Percentiles rank a stretch among this genome's conserved stretches.
Conservation (phyloP, 1,140 invertebrate species). For the Achatina immaculata region DNA sequence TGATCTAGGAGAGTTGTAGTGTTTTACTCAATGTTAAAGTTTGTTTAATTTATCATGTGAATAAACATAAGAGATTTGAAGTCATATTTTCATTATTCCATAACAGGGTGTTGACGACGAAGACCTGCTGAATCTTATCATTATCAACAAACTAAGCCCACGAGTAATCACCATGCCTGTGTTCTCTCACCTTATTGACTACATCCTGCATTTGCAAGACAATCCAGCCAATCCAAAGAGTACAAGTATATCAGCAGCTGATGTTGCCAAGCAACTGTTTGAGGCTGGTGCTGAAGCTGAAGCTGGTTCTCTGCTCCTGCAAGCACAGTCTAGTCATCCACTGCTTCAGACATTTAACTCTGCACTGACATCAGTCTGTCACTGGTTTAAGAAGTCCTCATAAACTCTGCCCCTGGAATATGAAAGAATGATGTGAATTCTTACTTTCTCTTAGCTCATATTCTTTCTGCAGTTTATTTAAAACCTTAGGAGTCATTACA, state of each 20-base stretch:
- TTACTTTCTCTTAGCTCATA: too few species aligned
- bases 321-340: conserved; percentile 48
- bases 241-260: conserved; percentile 24
- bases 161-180: conserved; percentile 44
- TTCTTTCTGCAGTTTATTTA: too few species aligned
- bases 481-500: too few species aligned
- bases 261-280: conserved; percentile 44
- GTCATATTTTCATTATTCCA: conserved; percentile 7
- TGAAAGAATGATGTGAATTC: too few species aligned
- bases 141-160: conserved; percentile 44
- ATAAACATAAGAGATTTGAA: too few species aligned
- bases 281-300: conserved; percentile 54
- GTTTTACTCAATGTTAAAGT: too few species aligned
- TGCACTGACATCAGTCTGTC: conserved; percentile 40
- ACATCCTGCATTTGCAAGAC: conserved; percentile 50
- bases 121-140: conserved; percentile 47
- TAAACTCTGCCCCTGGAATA: too few species aligned
- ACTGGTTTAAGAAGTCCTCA: conserved; percentile 49
- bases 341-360: conserved; percentile 55
- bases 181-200: conserved; percentile 44
- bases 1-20: too few species aligned
- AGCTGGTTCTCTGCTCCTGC: conserved; percentile 55
- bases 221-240: conserved; percentile 40
- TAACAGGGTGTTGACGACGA: conserved; percentile 25
- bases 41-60: too few species aligned